Percentiles rank a stretch among this genome's conserved stretches.
Evolutionary conservation across 2,888 invertebrate genomes (phyloP).

Genomic region (Melikaiella ostensackeni): DNA sequence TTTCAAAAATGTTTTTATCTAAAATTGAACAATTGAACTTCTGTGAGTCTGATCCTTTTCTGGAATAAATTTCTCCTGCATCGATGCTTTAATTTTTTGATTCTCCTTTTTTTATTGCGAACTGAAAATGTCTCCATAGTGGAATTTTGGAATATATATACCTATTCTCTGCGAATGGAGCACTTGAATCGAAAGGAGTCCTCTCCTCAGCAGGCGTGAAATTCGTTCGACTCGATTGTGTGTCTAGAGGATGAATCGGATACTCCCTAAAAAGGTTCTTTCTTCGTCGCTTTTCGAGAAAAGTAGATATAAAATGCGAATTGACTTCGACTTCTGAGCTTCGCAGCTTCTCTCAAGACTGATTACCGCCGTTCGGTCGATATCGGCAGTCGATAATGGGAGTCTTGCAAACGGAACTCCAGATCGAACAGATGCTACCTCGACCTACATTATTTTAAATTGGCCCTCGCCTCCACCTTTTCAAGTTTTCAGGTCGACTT

Average conservation of each 20-base stretch:
- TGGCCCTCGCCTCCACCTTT: slow-evolving; percentile 27
- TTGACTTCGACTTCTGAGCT: slow-evolving; percentile 30
- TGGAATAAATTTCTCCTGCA: background rate
- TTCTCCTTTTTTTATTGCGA: background rate
- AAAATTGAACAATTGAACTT: no score
- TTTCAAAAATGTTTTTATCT: no score
- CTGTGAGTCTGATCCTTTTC: no score
- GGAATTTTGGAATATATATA: slow-evolving; percentile 24
- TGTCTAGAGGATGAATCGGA: slow-evolving; percentile 46
- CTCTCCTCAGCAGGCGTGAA: slow-evolving; percentile 38
- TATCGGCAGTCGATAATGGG: slow-evolving; percentile 36
- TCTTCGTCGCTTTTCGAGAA: slow-evolving; percentile 38
- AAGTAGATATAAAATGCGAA: slow-evolving; percentile 28
- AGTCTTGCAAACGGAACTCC: slow-evolving; percentile 14
- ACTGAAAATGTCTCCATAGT: background rate
- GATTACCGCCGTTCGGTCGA: slow-evolving; percentile 24
- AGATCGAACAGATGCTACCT: slow-evolving; percentile 32
- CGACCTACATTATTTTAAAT: slow-evolving; percentile 38
- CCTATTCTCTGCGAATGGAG: slow-evolving; percentile 13
- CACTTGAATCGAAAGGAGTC: slow-evolving; percentile 21
- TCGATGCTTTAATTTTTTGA: slow-evolving; percentile 3
- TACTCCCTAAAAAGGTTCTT: slow-evolving; percentile 41
- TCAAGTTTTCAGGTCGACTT: slow-evolving; percentile 14
- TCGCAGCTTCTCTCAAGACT: slow-evolving; percentile 31
- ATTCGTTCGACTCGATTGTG: slow-evolving; percentile 48